Evolutionary conservation across 2,888 invertebrate genomes (phyloP).

Genomic region (Ennomos erosarius): DNA sequence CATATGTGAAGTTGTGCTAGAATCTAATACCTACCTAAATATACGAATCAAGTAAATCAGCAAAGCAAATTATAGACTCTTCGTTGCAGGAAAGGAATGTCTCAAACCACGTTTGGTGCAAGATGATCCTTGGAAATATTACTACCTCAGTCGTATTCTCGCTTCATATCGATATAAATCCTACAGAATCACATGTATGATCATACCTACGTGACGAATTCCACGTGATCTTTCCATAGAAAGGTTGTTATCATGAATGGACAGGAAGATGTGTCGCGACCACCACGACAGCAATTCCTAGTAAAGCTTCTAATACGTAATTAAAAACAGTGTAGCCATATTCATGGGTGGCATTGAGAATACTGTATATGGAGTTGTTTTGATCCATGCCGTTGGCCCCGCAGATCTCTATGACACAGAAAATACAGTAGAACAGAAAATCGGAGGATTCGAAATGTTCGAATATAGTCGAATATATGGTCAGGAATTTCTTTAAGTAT

Average conservation of each 20-base stretch:
- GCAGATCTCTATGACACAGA: slow-evolving; percentile 41
- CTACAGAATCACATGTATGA: background rate
- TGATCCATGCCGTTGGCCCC: slow-evolving; percentile 66
- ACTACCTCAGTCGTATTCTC: no score
- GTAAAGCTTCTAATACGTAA: slow-evolving; percentile 43
- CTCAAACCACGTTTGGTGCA: no score
- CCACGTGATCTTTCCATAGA: slow-evolving; percentile 19
- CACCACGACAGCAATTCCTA: slow-evolving; percentile 40
- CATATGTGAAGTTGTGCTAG: no score
- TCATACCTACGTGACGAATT: slow-evolving; percentile 3
- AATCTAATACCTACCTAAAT: no score
- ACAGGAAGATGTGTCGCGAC: slow-evolving; percentile 33
- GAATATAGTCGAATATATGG: no score
- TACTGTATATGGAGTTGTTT: slow-evolving; percentile 70
- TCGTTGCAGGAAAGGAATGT: no score
- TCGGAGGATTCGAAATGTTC: no score
- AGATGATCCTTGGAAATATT: no score
- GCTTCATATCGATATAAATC: no score
- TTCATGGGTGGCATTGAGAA: slow-evolving; percentile 62
- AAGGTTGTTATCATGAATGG: slow-evolving; percentile 25
- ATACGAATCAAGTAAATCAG: no score
- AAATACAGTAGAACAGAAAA: slow-evolving; percentile 3
- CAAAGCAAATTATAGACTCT: no score
- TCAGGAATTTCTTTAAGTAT: no score
- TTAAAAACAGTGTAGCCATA: slow-evolving; percentile 60